A percentile compares a stretch with the other conserved stretches of the same genome.
phyloP scores from a whole-genome alignment of 2,888 invertebrate species.

The Ormyrus nitidulus region DNA sequence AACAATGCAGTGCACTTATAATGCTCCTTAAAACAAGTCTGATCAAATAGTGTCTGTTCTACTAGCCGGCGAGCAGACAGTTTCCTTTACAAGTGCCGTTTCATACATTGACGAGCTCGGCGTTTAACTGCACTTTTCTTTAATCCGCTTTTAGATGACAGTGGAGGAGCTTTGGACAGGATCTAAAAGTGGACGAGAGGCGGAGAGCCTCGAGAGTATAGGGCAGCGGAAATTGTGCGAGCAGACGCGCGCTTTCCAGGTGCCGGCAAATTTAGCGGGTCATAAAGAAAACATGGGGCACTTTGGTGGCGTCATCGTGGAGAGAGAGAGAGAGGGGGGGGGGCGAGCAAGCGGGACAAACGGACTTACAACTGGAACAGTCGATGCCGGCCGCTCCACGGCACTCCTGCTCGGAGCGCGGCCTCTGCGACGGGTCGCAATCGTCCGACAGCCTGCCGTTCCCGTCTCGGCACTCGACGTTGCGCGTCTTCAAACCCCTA shows the following conservation, averaged over 20 bases:
- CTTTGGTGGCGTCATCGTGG: slow-evolving; percentile 2
- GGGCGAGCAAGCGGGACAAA: neutral
- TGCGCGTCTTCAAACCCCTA: slow-evolving; percentile 88
- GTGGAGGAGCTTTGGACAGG: neutral
- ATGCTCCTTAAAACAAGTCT: too few species aligned
- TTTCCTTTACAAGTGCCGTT: too few species aligned
- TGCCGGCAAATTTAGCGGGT: slow-evolving; percentile 8
- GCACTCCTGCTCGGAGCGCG: slow-evolving; percentile 84
- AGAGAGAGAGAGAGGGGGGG: neutral
- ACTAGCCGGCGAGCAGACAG: too few species aligned
- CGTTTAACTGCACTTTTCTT: too few species aligned
- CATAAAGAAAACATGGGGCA: slow-evolving; percentile 30
- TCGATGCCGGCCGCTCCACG: slow-evolving; percentile 81
- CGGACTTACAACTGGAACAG: slow-evolving; percentile 78
- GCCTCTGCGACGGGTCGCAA: slow-evolving; percentile 83
- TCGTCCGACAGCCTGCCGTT: slow-evolving; percentile 72
- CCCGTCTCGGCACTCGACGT: slow-evolving; percentile 85
- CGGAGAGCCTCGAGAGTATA: too few species aligned
- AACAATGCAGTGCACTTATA: too few species aligned
- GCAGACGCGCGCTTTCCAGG: neutral
- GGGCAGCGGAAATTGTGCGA: too few species aligned
- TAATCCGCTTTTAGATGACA: neutral
- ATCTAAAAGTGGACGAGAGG: neutral
- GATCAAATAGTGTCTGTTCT: too few species aligned
- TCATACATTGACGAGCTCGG: too few species aligned